Evolutionary conservation across 2,888 invertebrate species (phyloP).

Genomic region (Mesoligia furuncula): DNA sequence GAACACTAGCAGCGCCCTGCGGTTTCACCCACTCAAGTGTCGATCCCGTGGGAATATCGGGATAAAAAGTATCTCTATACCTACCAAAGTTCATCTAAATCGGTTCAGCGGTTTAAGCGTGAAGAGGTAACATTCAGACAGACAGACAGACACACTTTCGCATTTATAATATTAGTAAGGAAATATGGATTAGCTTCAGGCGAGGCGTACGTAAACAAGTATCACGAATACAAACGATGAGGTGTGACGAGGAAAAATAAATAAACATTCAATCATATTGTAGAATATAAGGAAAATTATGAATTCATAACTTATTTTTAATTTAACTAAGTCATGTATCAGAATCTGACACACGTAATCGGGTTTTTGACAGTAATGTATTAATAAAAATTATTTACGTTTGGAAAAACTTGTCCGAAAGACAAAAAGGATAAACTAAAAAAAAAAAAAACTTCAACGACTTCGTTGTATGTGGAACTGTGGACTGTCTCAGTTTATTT

Average conservation of each 20-base stretch:
- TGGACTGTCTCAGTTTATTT: background rate
- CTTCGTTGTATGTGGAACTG: conserved; percentile 7
- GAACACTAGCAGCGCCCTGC: background rate
- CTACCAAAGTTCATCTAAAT: too few species aligned
- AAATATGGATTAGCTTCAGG: background rate
- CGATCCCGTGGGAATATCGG: too few species aligned
- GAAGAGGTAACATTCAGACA: too few species aligned
- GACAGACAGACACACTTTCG: too few species aligned
- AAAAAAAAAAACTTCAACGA: conserved; percentile 40
- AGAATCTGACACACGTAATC: conserved; percentile 39
- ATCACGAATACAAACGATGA: conserved; percentile 57
- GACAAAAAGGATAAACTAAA: conserved; percentile 27
- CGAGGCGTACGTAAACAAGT: conserved; percentile 30
- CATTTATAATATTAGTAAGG: too few species aligned
- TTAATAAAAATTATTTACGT: conserved; percentile 49
- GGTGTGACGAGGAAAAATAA: conserved; percentile 57
- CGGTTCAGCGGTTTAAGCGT: too few species aligned
- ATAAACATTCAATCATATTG: conserved; percentile 57
- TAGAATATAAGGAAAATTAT: conserved; percentile 42
- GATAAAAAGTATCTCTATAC: too few species aligned
- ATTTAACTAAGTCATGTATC: conserved; percentile 20
- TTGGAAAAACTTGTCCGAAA: conserved; percentile 25
- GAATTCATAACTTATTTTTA: conserved; percentile 45
- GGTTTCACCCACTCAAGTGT: too few species aligned
- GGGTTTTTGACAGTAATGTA: conserved; percentile 49